These are phyloP conservation scores for Zaprionus africanus DNA, from an alignment of 1,140 invertebrate genomes.

Conservation along the genomic window DNA sequence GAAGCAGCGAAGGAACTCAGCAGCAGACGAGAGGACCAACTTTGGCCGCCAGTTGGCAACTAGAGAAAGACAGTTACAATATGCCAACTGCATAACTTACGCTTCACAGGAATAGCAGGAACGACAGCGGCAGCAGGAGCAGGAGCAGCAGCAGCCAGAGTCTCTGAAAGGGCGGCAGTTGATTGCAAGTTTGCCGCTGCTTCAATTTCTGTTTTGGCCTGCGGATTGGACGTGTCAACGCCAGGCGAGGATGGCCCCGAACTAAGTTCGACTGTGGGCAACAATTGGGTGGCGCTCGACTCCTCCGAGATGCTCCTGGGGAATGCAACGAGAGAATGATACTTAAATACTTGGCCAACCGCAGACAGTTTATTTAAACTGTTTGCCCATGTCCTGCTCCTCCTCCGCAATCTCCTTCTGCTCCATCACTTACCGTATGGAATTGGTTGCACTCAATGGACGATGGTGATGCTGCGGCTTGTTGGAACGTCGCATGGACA, in stretches of 20 bases:
- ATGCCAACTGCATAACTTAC: slow-evolving; percentile 53
- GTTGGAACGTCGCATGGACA: slow-evolving; percentile 80
- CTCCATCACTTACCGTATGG: slow-evolving; percentile 65
- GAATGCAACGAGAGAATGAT: neutral
- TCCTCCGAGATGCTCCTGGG: slow-evolving; percentile 78
- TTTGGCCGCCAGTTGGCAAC: slow-evolving; percentile 39
- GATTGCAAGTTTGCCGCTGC: neutral
- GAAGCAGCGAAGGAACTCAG: neutral
- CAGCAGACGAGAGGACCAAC: slow-evolving; percentile 27
- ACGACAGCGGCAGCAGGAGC: neutral
- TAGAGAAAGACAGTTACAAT: slow-evolving; percentile 36
- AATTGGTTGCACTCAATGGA: slow-evolving; percentile 72
- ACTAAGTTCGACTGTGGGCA: slow-evolving; percentile 58
- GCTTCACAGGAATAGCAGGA: slow-evolving; percentile 41
- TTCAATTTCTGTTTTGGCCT: slow-evolving; percentile 20
- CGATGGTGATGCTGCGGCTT: slow-evolving; percentile 68
- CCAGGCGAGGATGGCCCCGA: slow-evolving; percentile 43
- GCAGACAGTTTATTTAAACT: slow-evolving; percentile 18
- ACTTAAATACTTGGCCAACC: neutral
- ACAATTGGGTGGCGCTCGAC: slow-evolving; percentile 54
- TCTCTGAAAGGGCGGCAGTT: neutral
- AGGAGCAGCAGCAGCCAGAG: neutral
- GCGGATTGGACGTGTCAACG: slow-evolving; percentile 41
- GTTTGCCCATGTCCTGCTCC: neutral
- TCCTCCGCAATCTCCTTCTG: neutral